Evolutionary conservation across 2,888 invertebrate genomes (phyloP), one percentile per base, ranked within the genome.

Genomic region (Philaethria dido): DNA sequence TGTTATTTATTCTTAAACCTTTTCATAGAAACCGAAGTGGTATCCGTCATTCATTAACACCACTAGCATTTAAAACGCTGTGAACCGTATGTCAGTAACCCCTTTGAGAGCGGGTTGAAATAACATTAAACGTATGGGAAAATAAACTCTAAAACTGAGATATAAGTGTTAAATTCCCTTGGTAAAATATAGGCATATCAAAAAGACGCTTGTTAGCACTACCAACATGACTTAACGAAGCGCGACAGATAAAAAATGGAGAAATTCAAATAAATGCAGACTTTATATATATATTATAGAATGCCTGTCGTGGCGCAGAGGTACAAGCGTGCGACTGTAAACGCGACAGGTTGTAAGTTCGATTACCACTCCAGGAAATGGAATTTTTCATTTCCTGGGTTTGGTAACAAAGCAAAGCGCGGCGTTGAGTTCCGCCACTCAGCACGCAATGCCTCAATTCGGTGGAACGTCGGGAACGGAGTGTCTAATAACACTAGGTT

Each of bases 141-240:
- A 57, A 39, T 13, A n/a, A 25, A 25, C n/a, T n/a, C 11, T 22
- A 57, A n/a, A 11, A 2, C 22, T 22, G 11, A n/a, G 20, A 0
- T n/a, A 42, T 57, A 57, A 22, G 22, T 42, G 16, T 57, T n/a
- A 57, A 11, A n/a, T 42, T 42, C 14, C 22, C 22, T 42, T 42
- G 57, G 14, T n/a, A n/a, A 22, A 42, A 20, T 39, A 52, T 25
- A n/a, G 14, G 22, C 20, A 48, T 61, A 69, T 66, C 55, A 63
- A 63, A 62, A 60, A 64, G 62, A 36, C 39, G 67, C 67, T 69
- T 62, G 67, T 69, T 69, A 69, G 50, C 67, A n/a, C 48, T 64
- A 59, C 69, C 61, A 54, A 67, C 66, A 60, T 44, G 50, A 22
- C 64, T 42, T 69, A 69, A 69, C 69, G 67, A 69, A 69, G 67